Base-by-base conservation (phyloP, 1,140 invertebrate genomes). In the Papilio aristodemus region DNA sequence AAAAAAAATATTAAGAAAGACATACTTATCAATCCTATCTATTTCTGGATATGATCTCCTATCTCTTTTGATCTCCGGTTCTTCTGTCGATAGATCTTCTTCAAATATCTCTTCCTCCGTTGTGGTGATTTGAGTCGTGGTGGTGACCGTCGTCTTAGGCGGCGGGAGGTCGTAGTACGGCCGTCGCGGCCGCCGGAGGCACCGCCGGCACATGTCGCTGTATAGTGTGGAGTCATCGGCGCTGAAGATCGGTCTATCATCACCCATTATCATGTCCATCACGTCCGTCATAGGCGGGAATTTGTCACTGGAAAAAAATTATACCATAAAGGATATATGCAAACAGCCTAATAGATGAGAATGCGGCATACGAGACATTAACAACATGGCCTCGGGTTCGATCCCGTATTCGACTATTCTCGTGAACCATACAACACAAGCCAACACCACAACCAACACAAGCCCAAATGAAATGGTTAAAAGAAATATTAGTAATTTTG, bases 181-280 rank as follows among this genome's bases (percentile, higher is more conserved):
- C 6, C 76, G 68, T 54, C 71, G 72, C 5, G 69, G 81, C 9
- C 71, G 74, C 41, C 70, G 71, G 8, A 79, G 71, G 25, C 87
- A 90, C 0, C 83, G 79, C 4, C 66, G 58, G 64, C 79, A 83
- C 19, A 69, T 50, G n/a, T 84, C 71, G 11, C 75, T 72, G n/a
- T 72, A 73, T 1, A 84, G 62, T 10, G 66, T 71, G 0, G 79
- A 71, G 27, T 83, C 79, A 13, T 72, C 62, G 14, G 70, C 70
- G 39, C 83, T 71, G 71, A 76, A 86, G n/a, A 79, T 71, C 0
- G 78, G 73, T 10, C 71, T 67, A 0, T 71, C 74, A 68, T 89
- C 84, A 22, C 85, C 87, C 54, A 90, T 76, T 37, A 85, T 74
- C 4, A 90, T 59, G 38, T 87, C 83, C 6, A 85, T 74, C 1